Evolutionary conservation across 2,113 vertebrate genomes (phyloP).

Genomic region (Mormyrus lacerda): DNA sequence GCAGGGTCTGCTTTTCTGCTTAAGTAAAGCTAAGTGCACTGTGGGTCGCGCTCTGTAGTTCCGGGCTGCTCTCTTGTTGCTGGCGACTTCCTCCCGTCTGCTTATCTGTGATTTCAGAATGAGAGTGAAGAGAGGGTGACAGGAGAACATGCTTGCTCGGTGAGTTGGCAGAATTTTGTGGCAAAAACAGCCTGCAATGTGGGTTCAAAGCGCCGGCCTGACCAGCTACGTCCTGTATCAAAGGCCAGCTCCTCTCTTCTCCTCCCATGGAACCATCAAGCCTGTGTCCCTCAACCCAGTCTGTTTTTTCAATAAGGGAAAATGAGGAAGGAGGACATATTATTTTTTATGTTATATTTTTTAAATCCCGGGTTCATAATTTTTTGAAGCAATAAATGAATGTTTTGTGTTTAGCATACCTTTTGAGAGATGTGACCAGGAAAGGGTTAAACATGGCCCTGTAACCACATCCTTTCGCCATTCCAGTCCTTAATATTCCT

Average conservation of each 20-base stretch:
- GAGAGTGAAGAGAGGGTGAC: constrained; percentile 43
- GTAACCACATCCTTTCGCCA: background rate
- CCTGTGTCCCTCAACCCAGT: background rate
- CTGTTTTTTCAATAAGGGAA: background rate
- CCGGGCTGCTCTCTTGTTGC: constrained; percentile 8
- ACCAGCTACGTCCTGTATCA: background rate
- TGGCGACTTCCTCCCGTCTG: constrained; percentile 33
- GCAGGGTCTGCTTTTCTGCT: background rate
- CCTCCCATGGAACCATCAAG: background rate
- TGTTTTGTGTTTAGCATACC: background rate
- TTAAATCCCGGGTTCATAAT: background rate
- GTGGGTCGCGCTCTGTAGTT: background rate
- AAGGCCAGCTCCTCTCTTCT: background rate
- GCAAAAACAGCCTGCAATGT: constrained; percentile 2
- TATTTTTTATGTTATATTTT: background rate
- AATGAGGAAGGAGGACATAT: background rate
- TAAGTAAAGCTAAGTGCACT: background rate
- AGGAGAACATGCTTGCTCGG: constrained; percentile 48
- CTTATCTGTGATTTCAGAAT: constrained; percentile 43
- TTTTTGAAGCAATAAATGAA: background rate
- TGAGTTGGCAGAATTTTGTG: constrained; percentile 38
- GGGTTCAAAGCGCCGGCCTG: background rate
- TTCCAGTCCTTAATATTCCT: background rate
- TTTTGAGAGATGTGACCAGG: background rate
- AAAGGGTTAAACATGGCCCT: background rate